Evolutionary conservation across 1,140 invertebrate species (phyloP).

Genomic region (Diploscapter pachys): DNA sequence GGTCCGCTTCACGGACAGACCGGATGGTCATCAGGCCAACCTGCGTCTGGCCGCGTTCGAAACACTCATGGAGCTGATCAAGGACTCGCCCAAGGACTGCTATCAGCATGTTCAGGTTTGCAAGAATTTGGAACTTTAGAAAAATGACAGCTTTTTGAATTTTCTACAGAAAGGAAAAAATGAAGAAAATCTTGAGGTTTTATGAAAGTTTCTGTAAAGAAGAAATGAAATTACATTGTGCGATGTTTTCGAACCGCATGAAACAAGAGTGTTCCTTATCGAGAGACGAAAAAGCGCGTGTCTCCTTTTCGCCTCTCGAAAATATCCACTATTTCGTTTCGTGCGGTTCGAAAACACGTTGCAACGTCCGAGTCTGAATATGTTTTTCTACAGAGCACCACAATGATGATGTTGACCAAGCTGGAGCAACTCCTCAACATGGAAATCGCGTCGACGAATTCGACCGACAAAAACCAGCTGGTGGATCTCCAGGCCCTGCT

Average conservation of each 20-base stretch:
- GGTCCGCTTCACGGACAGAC: conserved; percentile 85
- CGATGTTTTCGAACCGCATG: too few species aligned
- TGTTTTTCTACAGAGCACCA: conserved; percentile 69
- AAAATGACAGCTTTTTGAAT: conserved; percentile 58
- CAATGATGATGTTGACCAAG: conserved; percentile 88
- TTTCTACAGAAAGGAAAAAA: neutral
- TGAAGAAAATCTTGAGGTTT: neutral
- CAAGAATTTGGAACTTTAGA: conserved; percentile 92
- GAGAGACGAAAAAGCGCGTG: too few species aligned
- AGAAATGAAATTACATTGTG: neutral
- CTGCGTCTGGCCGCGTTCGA: conserved; percentile 93
- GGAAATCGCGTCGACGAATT: conserved; percentile 67
- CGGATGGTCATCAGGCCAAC: conserved; percentile 72
- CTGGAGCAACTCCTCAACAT: conserved; percentile 86
- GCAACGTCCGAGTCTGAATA: too few species aligned
- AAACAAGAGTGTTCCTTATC: too few species aligned
- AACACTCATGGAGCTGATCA: conserved; percentile 99
- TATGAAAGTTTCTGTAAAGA: too few species aligned
- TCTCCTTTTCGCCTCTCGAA: too few species aligned
- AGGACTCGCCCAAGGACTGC: conserved; percentile 94
- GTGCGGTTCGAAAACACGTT: too few species aligned
- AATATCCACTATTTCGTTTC: too few species aligned
- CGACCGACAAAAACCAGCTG: conserved; percentile 68
- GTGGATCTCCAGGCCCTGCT: conserved; percentile 93
- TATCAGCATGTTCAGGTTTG: conserved; percentile 83